Evolutionary conservation across 37 sponge, comb jelly and placozoan species (phyloP).

Genomic region (Beroe ovata): DNA sequence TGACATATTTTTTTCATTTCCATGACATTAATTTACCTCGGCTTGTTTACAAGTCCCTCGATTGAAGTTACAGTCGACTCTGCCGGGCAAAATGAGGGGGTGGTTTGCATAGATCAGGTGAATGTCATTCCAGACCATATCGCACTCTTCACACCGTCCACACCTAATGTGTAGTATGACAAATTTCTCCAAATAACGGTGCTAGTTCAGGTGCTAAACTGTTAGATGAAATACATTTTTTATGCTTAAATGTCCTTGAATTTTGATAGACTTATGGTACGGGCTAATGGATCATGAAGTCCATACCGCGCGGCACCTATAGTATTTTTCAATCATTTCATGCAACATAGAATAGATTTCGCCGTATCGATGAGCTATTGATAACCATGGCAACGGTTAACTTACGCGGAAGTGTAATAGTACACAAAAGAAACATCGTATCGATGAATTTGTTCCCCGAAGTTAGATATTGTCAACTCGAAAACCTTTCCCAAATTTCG

Average conservation of each 20-base stretch:
- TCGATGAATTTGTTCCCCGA: constrained; percentile 59
- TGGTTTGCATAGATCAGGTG: constrained; percentile 48
- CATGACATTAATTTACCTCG: no score
- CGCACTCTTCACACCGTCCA: constrained; percentile 21
- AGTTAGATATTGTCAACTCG: constrained; percentile 47
- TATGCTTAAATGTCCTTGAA: no score
- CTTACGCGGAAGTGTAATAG: constrained; percentile 58
- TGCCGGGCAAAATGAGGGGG: constrained; percentile 47
- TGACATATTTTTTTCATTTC: no score
- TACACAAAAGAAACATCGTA: constrained; percentile 42
- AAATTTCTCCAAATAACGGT: no score
- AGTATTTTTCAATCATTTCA: not conserved
- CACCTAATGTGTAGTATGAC: no score
- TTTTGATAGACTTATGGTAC: no score
- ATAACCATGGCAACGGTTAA: not conserved
- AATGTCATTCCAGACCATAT: constrained; percentile 15
- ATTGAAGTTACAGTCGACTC: constrained; percentile 63
- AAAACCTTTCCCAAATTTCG: constrained; percentile 47
- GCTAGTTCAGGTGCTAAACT: no score
- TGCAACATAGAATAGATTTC: not conserved
- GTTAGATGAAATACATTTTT: no score
- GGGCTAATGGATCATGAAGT: no score
- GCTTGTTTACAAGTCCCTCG: constrained; percentile 64
- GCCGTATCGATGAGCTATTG: not conserved
- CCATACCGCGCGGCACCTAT: not conserved